Base-by-base conservation (phyloP, 2,113 vertebrate genomes). In the Vidua chalybeata region DNA sequence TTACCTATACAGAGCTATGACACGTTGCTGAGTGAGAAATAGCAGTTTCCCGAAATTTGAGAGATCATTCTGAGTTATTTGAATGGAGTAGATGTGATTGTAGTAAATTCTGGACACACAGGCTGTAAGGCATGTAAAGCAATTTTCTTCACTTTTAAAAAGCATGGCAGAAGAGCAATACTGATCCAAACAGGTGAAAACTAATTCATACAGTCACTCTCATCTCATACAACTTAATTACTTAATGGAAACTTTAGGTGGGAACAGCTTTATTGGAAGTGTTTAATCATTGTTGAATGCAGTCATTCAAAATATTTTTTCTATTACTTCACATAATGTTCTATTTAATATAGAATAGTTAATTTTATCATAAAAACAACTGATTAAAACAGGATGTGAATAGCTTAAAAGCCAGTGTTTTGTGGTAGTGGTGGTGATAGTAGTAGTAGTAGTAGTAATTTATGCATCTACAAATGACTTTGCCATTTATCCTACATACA, bases 401-500 rank as follows among this genome's bases (percentile, higher is more conserved):
- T 56, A 28, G 4, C 43, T 81, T 91, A n/a, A 79, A 91, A 72
- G 8, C 5, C 7, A 43, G 4, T 43, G 2, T 59, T 74, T 48
- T 61, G 13, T 87, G 8, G 22, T 41, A 12, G 26, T 49, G 19
- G 2, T 41, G 7, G 22, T 24, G 8, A 27, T 61, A 26, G 12
- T 10, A 20, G 8, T 23, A 48, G 8, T 23, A 48, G 3, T 33
- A 45, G 8, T n/a, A 59, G 18, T 28, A 72, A 76, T 49, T 66
- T 51, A 55, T 94, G 22, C 11, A 20, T 62, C 23, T 83, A 30
- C 17, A 74, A 93, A 79, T 94, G 11, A 94, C 22, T 89, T 69
- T 93, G 15, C n/a, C 73, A 69, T 96, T 96, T 95, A 39, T 97
- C 58, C 51, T 74, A 48, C 71, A 9, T 91, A 6, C 96, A 99